These are phyloP conservation scores for Camponotus fellah DNA, from an alignment of 2,888 invertebrate genomes.

Conservation along the genomic window DNA sequence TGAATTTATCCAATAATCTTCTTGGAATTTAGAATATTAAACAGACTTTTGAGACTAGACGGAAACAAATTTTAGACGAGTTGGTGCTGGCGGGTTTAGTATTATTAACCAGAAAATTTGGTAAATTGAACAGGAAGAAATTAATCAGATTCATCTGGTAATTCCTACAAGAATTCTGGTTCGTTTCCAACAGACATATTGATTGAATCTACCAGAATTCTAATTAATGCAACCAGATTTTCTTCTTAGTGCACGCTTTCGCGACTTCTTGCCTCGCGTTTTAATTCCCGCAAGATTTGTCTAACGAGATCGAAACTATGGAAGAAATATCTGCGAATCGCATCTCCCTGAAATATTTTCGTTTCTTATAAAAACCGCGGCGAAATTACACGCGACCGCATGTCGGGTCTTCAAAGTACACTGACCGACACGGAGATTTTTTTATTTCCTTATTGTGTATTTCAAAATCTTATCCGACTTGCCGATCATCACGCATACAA, in stretches of 20 bases:
- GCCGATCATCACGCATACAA: conserved; percentile 37
- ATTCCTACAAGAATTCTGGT: too few relatives aligned
- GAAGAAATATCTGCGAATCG: conserved; percentile 24
- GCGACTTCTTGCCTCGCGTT: background rate
- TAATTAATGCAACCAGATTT: too few relatives aligned
- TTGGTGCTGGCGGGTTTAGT: too few relatives aligned
- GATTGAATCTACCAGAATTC: too few relatives aligned
- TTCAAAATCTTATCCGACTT: conserved; percentile 41
- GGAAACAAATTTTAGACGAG: too few relatives aligned
- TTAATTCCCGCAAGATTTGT: conserved; percentile 16
- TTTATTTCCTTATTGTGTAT: conserved; percentile 33
- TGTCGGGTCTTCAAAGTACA: background rate
- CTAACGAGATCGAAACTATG: background rate
- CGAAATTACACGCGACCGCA: conserved; percentile 32
- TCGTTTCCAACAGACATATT: too few relatives aligned
- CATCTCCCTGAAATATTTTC: conserved; percentile 14
- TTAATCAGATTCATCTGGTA: too few relatives aligned
- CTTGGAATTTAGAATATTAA: too few relatives aligned
- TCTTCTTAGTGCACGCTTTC: background rate
- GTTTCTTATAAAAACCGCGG: background rate
- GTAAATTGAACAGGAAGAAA: too few relatives aligned
- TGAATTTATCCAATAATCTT: too few relatives aligned
- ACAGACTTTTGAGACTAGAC: too few relatives aligned
- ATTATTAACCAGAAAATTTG: too few relatives aligned
- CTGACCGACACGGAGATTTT: conserved; percentile 17